Conservation (phyloP, 2,797 vertebrate species). For the Spinus pinus region DNA sequence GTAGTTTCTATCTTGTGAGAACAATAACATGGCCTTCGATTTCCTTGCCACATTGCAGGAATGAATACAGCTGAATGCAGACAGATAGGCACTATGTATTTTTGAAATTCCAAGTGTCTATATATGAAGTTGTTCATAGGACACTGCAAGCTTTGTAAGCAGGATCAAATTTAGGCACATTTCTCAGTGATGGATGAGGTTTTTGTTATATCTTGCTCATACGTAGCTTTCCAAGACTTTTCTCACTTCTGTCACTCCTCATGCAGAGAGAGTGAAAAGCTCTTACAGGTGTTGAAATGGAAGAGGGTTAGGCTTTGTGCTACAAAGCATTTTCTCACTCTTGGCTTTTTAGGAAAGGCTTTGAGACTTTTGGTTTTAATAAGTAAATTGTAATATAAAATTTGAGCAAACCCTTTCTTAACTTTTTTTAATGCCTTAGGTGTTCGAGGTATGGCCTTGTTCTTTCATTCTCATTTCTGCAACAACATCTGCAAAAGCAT, state of each 20-base stretch:
- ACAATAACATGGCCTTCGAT: neutral
- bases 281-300: neutral
- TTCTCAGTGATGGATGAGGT: neutral
- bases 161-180: neutral
- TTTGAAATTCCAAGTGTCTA: neutral
- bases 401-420: neutral
- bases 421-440: slow-evolving; percentile 69
- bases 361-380: neutral
- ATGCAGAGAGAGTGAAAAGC: neutral
- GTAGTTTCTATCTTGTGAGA: neutral
- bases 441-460: slow-evolving; percentile 96
- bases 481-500: slow-evolving; percentile 96
- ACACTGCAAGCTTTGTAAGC: neutral
- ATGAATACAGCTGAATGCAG: neutral
- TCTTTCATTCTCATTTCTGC: slow-evolving; percentile 95
- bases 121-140: neutral
- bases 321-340: neutral
- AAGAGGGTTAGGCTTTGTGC: neutral
- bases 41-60: neutral
- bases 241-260: neutral
- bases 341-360: neutral
- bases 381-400: neutral
- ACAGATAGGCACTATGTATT: neutral
- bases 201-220: neutral
- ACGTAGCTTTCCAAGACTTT: neutral